Conservation (phyloP, 2,113 vertebrate genomes). For the Gambusia holbrooki region DNA sequence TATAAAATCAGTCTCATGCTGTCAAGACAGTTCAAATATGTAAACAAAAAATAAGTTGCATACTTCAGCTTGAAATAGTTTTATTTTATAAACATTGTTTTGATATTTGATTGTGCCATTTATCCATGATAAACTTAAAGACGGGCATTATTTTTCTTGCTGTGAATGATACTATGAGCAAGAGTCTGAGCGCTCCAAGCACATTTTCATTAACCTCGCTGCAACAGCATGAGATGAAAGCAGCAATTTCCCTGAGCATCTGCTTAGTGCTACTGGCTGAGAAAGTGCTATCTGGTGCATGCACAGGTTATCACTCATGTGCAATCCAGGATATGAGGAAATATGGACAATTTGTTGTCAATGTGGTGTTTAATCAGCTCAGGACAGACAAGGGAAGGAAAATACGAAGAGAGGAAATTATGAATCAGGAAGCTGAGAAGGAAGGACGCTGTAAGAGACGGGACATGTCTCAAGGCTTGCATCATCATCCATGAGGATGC, state of each 20-base stretch:
- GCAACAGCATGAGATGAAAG: conserved; percentile 36
- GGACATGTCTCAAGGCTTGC: conserved; percentile 70
- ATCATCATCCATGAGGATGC: conserved; percentile 67
- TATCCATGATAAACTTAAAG: conserved; percentile 11
- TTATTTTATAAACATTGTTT: too few species aligned
- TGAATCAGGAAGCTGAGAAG: conserved; percentile 38
- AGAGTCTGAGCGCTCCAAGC: conserved; percentile 27
- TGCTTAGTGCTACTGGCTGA: conserved; percentile 54
- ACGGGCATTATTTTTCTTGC: conserved; percentile 8
- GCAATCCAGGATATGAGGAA: conserved; percentile 44
- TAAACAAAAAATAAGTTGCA: too few species aligned
- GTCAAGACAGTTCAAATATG: too few species aligned
- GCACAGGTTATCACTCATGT: conserved; percentile 47
- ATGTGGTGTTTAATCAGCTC: conserved; percentile 43
- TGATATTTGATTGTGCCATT: conserved; percentile 3
- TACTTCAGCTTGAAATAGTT: too few species aligned
- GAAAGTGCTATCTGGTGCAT: conserved; percentile 42
- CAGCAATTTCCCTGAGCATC: conserved; percentile 47
- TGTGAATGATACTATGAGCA: conserved; percentile 24
- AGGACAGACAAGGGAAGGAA: conserved; percentile 17
- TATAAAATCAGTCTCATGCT: too few species aligned
- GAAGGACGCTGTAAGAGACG: conserved; percentile 43
- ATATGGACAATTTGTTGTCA: conserved; percentile 43
- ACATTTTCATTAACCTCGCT: conserved; percentile 48
- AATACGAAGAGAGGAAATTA: conserved; percentile 16